Conservation (phyloP, 2,113 vertebrate species). For the Anarrhichthys ocellatus region DNA sequence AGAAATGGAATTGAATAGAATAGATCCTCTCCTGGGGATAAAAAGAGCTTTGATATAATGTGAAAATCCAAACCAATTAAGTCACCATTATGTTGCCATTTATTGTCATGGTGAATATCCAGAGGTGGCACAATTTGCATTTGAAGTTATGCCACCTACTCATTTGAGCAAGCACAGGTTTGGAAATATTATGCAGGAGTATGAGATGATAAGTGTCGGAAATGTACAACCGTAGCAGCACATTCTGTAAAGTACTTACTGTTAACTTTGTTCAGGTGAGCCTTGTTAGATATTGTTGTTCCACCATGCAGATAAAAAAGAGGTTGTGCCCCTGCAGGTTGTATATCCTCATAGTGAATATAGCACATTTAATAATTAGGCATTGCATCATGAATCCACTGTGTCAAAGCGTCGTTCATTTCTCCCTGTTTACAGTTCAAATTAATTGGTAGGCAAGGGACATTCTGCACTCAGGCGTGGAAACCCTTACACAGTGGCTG, state of each 20-base stretch:
- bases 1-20: background rate
- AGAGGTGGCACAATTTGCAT: slow-evolving; percentile 33
- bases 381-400: background rate
- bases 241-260: background rate
- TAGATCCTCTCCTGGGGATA: background rate
- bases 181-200: slow-evolving; percentile 20
- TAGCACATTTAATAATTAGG: slow-evolving; percentile 5
- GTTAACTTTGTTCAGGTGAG: background rate
- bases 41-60: slow-evolving; percentile 20
- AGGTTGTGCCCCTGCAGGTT: background rate
- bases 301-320: background rate
- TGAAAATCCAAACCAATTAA: slow-evolving; percentile 49
- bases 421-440: slow-evolving; percentile 10
- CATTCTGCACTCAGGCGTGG: background rate
- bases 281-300: background rate
- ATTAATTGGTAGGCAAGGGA: slow-evolving; percentile 28
- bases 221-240: slow-evolving; percentile 4
- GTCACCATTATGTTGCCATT: slow-evolving; percentile 48
- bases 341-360: background rate
- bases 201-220: slow-evolving; percentile 19
- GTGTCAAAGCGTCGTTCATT: background rate
- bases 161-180: slow-evolving; percentile 33
- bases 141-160: slow-evolving; percentile 12
- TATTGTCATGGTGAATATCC: slow-evolving; percentile 40
- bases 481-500: slow-evolving; percentile 8